These are phyloP conservation scores for Nanorana parkeri DNA, from an alignment of 2,113 vertebrate species.

Conservation along the genomic window DNA sequence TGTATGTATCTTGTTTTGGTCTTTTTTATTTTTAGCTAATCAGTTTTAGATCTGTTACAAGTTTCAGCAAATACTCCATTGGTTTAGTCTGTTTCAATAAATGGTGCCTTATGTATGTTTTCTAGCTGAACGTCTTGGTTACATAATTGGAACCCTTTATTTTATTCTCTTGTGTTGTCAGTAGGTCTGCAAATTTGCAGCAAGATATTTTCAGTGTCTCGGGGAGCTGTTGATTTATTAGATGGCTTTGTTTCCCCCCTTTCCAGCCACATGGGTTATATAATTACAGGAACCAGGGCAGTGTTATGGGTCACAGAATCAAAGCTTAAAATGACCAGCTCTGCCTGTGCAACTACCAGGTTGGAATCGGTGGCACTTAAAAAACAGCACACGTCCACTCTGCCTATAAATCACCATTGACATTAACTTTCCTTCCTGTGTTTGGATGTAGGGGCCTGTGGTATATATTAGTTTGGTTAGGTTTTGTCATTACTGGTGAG, in stretches of 20 bases:
- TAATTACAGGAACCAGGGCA: constrained; percentile 44
- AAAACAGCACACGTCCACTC: constrained; percentile 16
- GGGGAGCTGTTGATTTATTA: constrained; percentile 46
- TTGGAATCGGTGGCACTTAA: constrained; percentile 40
- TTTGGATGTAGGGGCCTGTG: constrained; percentile 43
- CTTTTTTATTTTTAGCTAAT: too few relatives aligned
- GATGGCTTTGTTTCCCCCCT: constrained; percentile 22
- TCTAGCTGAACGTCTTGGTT: background rate
- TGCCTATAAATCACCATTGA: constrained; percentile 43
- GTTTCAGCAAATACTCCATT: too few relatives aligned
- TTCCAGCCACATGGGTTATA: constrained; percentile 26
- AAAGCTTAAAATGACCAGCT: constrained; percentile 37
- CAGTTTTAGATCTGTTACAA: too few relatives aligned
- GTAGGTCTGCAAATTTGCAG: constrained; percentile 29
- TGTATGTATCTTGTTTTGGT: too few relatives aligned
- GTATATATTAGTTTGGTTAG: constrained; percentile 34
- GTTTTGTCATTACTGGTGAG: constrained; percentile 39
- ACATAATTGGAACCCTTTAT: background rate
- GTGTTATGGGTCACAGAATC: constrained; percentile 44
- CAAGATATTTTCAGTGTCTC: background rate
- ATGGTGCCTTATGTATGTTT: background rate
- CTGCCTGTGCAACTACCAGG: constrained; percentile 33
- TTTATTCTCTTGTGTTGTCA: constrained; percentile 31
- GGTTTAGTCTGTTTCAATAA: too few relatives aligned
- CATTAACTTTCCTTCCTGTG: constrained; percentile 50